Evolutionary conservation across 2,888 invertebrate species (phyloP), one percentile per base, ranked within the genome.

Genomic region (Dastarcus helophoroides): DNA sequence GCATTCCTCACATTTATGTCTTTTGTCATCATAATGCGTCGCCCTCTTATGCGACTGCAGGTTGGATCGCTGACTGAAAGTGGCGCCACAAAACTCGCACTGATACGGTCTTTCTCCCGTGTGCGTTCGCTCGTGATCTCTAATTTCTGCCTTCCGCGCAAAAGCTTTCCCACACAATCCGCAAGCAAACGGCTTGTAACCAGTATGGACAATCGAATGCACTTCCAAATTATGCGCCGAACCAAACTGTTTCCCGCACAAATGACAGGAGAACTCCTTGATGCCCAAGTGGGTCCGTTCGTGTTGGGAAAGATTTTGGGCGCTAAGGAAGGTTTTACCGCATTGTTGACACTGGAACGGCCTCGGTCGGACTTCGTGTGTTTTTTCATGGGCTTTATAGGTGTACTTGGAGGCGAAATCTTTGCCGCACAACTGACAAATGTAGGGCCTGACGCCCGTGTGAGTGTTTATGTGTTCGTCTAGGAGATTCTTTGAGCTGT

Each of bases 31-130:
- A 28, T 77, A 69, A 54, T 88, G 86, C 0, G 81, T 85, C 2
- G 80, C 79, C 6, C 82, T 67, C 38, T 76, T 74, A 55, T 88
- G 88, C 0, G 81, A 80, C 55, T 81, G 79, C 41, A 85, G 63
- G 62, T 88, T 88, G 17, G 81, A 79, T 12, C 84, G 67, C 59
- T 88, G 88, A 10, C 83, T 76, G 62, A 88, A 88, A 1, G 77
- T 73, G 1, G 83, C 75, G 2, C 76, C 75, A 54, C 88, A 88
- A 26, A 76, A 64, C 41, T 83, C 80, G 50, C 88, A 88, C 40
- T 75, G 70, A 54, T 77, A 84, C 0, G 84, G 84, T 2, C 79
- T 71, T 54, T 83, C 84, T 0, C 84, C 82, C 0, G 86, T 86
- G 40, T 88, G 88, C 3, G 74, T 81, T 15, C 85, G 61, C 54